Evolutionary conservation across 2,797 vertebrate species (phyloP), one percentile per base, ranked within the genome.

Genomic region (Semotilus atromaculatus): DNA sequence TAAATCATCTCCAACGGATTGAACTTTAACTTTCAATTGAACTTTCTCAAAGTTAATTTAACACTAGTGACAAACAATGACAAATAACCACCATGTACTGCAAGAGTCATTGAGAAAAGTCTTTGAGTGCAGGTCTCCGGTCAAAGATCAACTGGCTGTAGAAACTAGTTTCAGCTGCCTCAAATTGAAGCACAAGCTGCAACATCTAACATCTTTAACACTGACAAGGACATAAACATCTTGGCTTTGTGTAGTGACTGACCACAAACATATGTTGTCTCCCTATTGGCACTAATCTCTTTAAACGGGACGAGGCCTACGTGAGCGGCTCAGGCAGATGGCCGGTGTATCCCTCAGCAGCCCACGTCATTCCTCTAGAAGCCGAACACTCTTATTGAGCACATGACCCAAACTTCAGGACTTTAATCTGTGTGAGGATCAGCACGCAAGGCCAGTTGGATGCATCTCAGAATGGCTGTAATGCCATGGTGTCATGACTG

Each of bases 321-420:
- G 70, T 86, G 87, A 60, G 76, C 87, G 51, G 79, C 87, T 81
- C 31, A 58, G 62, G 62, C 90, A 92, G 91, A 92, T 91, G 91
- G 91, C 82, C 58, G 68, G 34, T 64, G 80, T 73, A n/a, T 88
- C 38, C 68, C 58, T 80, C 67, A 66, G 81, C 83, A 86, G 82
- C 83, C 76, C 71, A 82, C 79, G 26, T 68, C 87, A 90, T n/a
- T 64, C 48, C 75, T 45, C 85, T 85, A 36, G 70, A 80, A 85
- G 81, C 84, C 79, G 81, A 60, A 64, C 75, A 78, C 82, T 84
- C 77, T 88, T 84, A 88, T 87, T 83, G 88, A 89, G 90, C 80
- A 74, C 85, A 87, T 90, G 89, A 84, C 90, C 90, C 80, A 91
- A 89, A 87, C 84, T 86, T 89, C 36, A 87, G 71, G 78, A 88